Evolutionary conservation across 2,797 vertebrate species (phyloP).

Genomic region (Anguilla anguilla): DNA sequence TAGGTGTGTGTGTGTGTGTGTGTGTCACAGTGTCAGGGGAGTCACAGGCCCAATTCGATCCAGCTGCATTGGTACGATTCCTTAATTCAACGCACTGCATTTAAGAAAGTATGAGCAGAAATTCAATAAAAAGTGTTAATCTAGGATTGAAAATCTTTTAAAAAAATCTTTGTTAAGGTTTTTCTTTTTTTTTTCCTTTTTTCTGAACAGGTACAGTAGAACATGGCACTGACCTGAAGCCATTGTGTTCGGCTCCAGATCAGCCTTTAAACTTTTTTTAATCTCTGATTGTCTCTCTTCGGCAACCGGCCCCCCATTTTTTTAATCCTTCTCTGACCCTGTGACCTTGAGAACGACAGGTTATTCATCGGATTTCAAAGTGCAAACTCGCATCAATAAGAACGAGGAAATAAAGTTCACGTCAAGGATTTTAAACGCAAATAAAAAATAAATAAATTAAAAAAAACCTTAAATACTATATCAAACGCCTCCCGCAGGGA

Average conservation of each 20-base stretch:
- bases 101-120: background rate
- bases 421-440: slow-evolving; percentile 58
- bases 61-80: background rate
- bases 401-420: slow-evolving; percentile 47
- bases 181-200: background rate
- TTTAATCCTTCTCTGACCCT: slow-evolving; percentile 60
- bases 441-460: slow-evolving; percentile 58
- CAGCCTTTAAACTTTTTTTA: background rate
- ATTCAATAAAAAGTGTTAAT: background rate
- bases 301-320: slow-evolving; percentile 49
- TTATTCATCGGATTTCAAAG: slow-evolving; percentile 58
- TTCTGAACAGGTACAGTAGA: slow-evolving; percentile 6
- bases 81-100: background rate
- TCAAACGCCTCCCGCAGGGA: slow-evolving; percentile 36
- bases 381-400: background rate
- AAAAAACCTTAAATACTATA: slow-evolving; percentile 57
- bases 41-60: slow-evolving; percentile 15
- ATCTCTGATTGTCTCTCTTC: background rate
- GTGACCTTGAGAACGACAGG: slow-evolving; percentile 72
- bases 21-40: background rate
- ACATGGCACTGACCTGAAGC: background rate
- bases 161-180: background rate
- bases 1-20: background rate
- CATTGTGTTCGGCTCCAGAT: background rate
- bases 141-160: background rate